Percentiles rank a stretch among this genome's conserved stretches.
These are phyloP conservation scores for Clusia tigrina DNA, from an alignment of 2,888 invertebrate species.

Conservation along the genomic window DNA sequence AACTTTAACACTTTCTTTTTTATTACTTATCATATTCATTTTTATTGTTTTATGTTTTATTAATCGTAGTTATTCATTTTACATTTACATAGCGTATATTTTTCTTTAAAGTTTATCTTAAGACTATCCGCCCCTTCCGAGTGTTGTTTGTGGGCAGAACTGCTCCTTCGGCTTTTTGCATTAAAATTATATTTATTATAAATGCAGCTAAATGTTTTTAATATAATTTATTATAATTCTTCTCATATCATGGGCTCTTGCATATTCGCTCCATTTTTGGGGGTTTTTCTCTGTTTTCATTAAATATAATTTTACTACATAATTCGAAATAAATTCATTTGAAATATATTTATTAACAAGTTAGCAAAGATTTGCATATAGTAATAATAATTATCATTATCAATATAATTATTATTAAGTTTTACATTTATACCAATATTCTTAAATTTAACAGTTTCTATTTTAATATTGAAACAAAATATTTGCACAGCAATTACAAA, in stretches of 20 bases:
- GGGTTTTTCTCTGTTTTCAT: no score
- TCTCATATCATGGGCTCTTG: background rate
- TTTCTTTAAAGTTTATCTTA: constrained; percentile 3
- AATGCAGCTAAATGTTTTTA: background rate
- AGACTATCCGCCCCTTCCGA: no score
- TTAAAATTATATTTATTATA: background rate
- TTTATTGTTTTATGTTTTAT: background rate
- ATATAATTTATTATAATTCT: constrained; percentile 2
- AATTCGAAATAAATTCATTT: constrained; percentile 4
- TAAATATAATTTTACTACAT: background rate
- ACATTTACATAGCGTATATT: constrained; percentile 3
- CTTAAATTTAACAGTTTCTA: background rate
- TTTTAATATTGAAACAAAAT: no score
- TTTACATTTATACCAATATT: no score
- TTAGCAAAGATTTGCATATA: background rate
- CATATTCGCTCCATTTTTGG: background rate
- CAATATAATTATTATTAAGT: background rate
- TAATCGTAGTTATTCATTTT: background rate
- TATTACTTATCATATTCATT: background rate
- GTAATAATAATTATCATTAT: background rate
- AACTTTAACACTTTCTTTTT: background rate
- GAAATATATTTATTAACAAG: constrained; percentile 3
- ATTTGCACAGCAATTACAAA: no score
- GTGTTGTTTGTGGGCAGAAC: background rate
- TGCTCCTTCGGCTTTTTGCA: background rate